Conservation (phyloP, 2,888 invertebrate species). For the Prionchulus punctatus region DNA sequence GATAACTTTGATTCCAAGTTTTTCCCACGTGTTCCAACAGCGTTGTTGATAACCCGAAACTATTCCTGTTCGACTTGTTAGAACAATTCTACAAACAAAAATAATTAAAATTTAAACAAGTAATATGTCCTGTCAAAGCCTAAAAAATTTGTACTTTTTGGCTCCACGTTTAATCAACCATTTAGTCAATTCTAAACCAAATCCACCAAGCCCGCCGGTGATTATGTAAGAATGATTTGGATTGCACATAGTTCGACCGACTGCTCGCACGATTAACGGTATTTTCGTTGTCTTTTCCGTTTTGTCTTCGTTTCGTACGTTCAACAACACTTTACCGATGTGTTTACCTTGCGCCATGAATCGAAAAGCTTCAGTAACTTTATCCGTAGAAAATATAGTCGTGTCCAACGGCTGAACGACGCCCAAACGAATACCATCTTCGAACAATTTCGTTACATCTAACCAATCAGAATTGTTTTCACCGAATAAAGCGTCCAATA, state of each 20-base stretch:
- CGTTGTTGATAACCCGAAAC: slow-evolving; percentile 79
- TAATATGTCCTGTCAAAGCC: not conserved
- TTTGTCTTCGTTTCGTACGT: slow-evolving; percentile 58
- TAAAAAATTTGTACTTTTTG: slow-evolving; percentile 36
- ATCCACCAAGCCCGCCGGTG: slow-evolving; percentile 69
- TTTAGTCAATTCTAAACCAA: slow-evolving; percentile 71
- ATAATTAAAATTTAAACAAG: not conserved
- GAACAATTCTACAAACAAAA: slow-evolving; percentile 43
- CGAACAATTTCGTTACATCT: slow-evolving; percentile 55
- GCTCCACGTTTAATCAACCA: slow-evolving; percentile 75
- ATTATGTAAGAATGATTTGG: slow-evolving; percentile 11
- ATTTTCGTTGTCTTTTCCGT: not conserved
- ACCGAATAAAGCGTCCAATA: slow-evolving; percentile 68
- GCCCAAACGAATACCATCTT: slow-evolving; percentile 62
- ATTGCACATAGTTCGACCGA: slow-evolving; percentile 6
- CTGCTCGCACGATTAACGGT: slow-evolving; percentile 1
- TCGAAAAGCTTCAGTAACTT: slow-evolving; percentile 51
- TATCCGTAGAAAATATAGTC: slow-evolving; percentile 55
- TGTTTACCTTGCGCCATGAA: slow-evolving; percentile 94
- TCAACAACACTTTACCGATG: slow-evolving; percentile 84
- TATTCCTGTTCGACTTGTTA: slow-evolving; percentile 75
- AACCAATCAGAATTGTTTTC: slow-evolving; percentile 46
- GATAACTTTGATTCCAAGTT: slow-evolving; percentile 25
- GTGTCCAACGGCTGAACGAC: slow-evolving; percentile 71
- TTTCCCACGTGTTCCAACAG: slow-evolving; percentile 49